A percentile compares a stretch with the other conserved stretches of the same genome.
Conservation (phyloP, 2,888 invertebrate species). For the Himalopsyche anomala region DNA sequence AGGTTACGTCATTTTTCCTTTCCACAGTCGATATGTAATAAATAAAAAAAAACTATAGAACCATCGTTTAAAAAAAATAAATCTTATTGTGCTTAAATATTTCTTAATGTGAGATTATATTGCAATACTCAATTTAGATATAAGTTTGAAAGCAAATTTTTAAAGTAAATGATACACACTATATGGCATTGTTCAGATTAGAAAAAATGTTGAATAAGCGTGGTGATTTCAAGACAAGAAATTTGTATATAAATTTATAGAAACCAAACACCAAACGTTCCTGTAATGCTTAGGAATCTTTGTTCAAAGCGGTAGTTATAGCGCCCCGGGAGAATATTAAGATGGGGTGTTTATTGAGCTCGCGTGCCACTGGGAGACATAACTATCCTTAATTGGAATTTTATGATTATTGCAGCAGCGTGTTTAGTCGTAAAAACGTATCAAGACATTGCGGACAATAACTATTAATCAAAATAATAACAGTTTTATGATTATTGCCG, state of each 20-base stretch:
- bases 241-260: not conserved
- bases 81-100: no score
- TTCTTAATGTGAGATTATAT: no score
- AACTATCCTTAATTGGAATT: slow-evolving; percentile 21
- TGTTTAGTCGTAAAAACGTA: slow-evolving; percentile 4
- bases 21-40: no score
- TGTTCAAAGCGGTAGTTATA: not conserved
- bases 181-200: no score
- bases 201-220: no score
- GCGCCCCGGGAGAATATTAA: not conserved
- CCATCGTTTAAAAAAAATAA: no score
- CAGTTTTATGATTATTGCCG: slow-evolving; percentile 21
- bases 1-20: no score
- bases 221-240: no score
- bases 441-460: not conserved
- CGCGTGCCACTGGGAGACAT: slow-evolving; percentile 10
- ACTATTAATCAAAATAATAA: slow-evolving; percentile 21
- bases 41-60: no score
- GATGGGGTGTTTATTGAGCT: slow-evolving; percentile 26
- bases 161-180: no score
- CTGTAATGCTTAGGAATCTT: not conserved
- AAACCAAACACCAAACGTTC: not conserved
- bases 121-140: no score
- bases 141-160: no score
- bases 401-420: slow-evolving; percentile 1